Conservation (phyloP, 2,888 invertebrate genomes). For the Conomelus anceps region DNA sequence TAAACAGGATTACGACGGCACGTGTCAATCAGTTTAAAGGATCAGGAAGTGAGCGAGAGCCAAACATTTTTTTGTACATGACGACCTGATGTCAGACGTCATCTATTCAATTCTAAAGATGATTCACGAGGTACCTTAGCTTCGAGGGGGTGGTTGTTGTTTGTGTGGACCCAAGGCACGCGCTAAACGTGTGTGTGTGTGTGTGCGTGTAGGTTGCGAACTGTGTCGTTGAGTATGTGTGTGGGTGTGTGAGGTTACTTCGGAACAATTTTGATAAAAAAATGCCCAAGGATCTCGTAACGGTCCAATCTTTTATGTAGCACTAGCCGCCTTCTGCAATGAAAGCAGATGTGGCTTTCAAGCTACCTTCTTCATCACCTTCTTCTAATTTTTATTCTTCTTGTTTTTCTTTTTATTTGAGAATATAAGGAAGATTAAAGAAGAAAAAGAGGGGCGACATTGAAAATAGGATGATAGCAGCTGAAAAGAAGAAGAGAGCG, state of each 20-base stretch:
- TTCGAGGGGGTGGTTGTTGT: neutral
- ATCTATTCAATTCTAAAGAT: neutral
- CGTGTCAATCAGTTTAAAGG: neutral
- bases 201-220: neutral
- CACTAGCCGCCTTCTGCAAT: neutral
- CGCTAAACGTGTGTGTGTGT: neutral
- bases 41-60: neutral
- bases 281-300: neutral
- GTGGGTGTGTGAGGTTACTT: neutral
- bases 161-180: neutral
- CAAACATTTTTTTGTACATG: neutral
- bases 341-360: neutral
- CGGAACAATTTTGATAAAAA: neutral
- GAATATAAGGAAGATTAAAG: neutral
- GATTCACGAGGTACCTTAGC: neutral
- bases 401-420: neutral
- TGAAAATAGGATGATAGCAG: neutral
- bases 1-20: neutral
- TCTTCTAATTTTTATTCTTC: neutral
- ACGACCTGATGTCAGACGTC: neutral
- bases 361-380: neutral
- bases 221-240: neutral
- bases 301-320: neutral
- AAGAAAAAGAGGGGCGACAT: neutral
- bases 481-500: neutral